Conservation (phyloP, 2,888 invertebrate genomes). For the Neocrepidodera transversa region DNA sequence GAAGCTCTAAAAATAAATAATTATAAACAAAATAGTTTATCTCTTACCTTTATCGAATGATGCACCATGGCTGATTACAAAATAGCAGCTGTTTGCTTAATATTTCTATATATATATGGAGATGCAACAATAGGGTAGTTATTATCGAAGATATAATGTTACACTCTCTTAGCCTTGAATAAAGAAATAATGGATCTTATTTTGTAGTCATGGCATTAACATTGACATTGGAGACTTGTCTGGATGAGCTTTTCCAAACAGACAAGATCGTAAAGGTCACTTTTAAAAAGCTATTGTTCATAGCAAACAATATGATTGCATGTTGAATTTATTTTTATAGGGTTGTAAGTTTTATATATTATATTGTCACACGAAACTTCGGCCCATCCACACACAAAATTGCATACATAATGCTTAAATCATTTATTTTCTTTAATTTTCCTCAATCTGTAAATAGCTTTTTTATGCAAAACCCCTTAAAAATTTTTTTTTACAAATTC, state of each 20-base stretch:
- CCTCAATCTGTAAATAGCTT: no score
- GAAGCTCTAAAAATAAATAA: no score
- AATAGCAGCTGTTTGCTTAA: background rate
- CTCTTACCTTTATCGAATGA: constrained; percentile 23
- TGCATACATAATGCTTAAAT: no score
- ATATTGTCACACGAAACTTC: no score
- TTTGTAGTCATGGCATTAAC: constrained; percentile 7
- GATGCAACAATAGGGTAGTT: constrained; percentile 18
- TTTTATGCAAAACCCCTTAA: no score
- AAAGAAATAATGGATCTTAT: constrained; percentile 29
- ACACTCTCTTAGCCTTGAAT: constrained; percentile 28
- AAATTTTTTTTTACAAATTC: no score
- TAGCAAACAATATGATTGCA: no score
- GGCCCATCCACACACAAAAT: no score
- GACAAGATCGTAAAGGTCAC: background rate
- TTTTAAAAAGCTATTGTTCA: background rate
- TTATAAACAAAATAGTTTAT: background rate
- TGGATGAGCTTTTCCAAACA: constrained; percentile 6
- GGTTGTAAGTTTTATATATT: no score
- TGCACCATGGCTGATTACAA: constrained; percentile 20
- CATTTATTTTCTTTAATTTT: no score
- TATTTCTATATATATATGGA: constrained; percentile 28
- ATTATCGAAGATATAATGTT: constrained; percentile 24
- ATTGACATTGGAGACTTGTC: constrained; percentile 8
- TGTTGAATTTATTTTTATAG: no score